Evolutionary conservation across 2,797 vertebrate species (phyloP).

Genomic region (Serranus cabrilla): DNA sequence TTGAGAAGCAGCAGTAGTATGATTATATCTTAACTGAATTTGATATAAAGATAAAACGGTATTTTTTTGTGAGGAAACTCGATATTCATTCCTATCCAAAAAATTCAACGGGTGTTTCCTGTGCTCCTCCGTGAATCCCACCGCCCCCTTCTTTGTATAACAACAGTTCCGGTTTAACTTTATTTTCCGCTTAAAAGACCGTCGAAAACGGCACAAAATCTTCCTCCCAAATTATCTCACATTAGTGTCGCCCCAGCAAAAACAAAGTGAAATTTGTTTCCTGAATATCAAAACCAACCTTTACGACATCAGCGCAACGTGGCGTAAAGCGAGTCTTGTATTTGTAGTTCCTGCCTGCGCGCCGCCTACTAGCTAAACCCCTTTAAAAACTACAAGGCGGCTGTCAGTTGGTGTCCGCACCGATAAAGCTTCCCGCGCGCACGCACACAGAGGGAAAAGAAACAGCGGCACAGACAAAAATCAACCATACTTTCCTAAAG

Average conservation of each 20-base stretch:
- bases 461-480: background rate
- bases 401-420: constrained; percentile 34
- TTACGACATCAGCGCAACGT: constrained; percentile 36
- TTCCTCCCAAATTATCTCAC: accelerated
- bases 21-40: background rate
- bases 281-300: accelerated
- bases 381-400: constrained; percentile 57
- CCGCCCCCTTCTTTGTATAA: background rate
- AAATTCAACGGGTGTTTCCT: constrained; percentile 64
- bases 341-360: constrained; percentile 62
- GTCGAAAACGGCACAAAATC: accelerated
- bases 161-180: constrained; percentile 66
- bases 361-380: accelerated
- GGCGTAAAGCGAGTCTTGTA: constrained; percentile 23
- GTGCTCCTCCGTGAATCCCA: constrained; percentile 54
- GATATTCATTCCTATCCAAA: constrained; percentile 8
- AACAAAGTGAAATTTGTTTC: accelerated
- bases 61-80: background rate
- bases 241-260: accelerated
- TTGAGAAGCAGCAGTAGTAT: background rate
- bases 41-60: background rate
- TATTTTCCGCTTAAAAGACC: accelerated
- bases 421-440: constrained; percentile 37
- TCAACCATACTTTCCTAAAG: constrained; percentile 8
- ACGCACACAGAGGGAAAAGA: background rate